Evolutionary conservation across 2,113 vertebrate genomes (phyloP).

Genomic region (Ophthalmolycus amberensis): DNA sequence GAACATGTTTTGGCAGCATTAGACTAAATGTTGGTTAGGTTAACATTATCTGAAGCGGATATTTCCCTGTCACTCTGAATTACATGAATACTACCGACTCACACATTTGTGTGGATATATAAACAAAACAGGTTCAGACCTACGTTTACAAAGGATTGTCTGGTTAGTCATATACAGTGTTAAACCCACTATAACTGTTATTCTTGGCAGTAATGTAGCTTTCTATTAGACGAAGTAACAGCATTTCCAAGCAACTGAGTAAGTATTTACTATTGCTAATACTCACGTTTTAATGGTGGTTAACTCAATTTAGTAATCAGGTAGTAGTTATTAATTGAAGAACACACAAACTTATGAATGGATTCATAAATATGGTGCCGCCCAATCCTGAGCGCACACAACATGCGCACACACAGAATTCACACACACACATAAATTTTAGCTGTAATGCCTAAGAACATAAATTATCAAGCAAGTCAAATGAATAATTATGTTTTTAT

Average conservation of each 20-base stretch:
- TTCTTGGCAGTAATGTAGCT: background rate
- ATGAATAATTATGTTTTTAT: conserved; percentile 86
- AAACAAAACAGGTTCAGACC: background rate
- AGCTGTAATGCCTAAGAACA: conserved; percentile 36
- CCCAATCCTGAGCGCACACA: background rate
- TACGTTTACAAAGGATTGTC: background rate
- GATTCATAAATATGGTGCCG: background rate
- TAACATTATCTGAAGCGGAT: background rate
- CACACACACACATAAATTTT: conserved; percentile 29
- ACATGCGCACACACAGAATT: conserved; percentile 19
- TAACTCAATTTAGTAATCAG: background rate
- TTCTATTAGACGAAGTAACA: background rate
- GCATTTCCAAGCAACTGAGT: background rate
- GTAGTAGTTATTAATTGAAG: background rate
- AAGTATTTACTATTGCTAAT: background rate
- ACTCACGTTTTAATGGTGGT: background rate
- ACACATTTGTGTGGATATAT: background rate
- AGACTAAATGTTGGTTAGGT: background rate
- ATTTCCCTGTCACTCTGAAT: background rate
- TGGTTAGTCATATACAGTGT: background rate
- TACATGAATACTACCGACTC: background rate
- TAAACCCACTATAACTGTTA: background rate
- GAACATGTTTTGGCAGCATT: background rate
- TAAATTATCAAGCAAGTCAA: conserved; percentile 83
- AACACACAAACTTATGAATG: background rate